Percentiles rank a stretch among this genome's conserved stretches.
phyloP scores from a whole-genome alignment of 1,140 invertebrate genomes.

The Drosophila bipectinata region DNA sequence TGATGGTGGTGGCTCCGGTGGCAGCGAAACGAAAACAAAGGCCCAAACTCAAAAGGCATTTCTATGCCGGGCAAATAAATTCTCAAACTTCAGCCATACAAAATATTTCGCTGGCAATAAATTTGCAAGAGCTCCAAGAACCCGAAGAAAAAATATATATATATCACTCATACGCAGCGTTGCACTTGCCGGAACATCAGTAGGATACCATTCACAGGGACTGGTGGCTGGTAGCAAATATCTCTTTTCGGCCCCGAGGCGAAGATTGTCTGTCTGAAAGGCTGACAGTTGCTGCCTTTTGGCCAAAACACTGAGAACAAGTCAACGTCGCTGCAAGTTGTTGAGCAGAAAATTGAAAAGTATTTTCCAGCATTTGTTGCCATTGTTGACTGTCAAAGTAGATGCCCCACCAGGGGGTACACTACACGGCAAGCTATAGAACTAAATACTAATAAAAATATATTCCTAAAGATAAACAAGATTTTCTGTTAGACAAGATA shows the following conservation, averaged over 20 bases:
- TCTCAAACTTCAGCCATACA: slow-evolving; percentile 70
- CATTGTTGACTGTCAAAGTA: slow-evolving; percentile 52
- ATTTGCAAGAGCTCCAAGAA: slow-evolving; percentile 40
- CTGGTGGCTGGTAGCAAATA: not conserved
- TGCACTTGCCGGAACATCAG: slow-evolving; percentile 53
- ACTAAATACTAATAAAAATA: not conserved
- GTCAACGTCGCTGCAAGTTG: slow-evolving; percentile 68
- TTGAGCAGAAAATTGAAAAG: slow-evolving; percentile 82
- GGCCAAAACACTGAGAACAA: slow-evolving; percentile 44
- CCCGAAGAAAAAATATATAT: slow-evolving; percentile 26
- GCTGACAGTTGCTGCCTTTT: slow-evolving; percentile 36
- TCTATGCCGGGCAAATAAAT: slow-evolving; percentile 68
- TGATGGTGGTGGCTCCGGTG: not conserved
- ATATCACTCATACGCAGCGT: slow-evolving; percentile 79
- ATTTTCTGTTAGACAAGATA: too few relatives aligned
- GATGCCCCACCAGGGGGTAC: slow-evolving; percentile 14
- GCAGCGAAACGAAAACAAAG: slow-evolving; percentile 31
- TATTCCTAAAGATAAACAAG: too few relatives aligned
- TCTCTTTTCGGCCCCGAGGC: slow-evolving; percentile 8
- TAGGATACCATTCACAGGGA: slow-evolving; percentile 51
- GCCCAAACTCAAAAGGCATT: slow-evolving; percentile 34
- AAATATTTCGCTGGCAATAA: slow-evolving; percentile 80
- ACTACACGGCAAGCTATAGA: not conserved
- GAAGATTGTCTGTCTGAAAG: slow-evolving; percentile 36
- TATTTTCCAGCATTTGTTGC: slow-evolving; percentile 66